These are phyloP conservation scores for Andricus grossulariae DNA, from an alignment of 1,140 invertebrate species.

Conservation along the genomic window DNA sequence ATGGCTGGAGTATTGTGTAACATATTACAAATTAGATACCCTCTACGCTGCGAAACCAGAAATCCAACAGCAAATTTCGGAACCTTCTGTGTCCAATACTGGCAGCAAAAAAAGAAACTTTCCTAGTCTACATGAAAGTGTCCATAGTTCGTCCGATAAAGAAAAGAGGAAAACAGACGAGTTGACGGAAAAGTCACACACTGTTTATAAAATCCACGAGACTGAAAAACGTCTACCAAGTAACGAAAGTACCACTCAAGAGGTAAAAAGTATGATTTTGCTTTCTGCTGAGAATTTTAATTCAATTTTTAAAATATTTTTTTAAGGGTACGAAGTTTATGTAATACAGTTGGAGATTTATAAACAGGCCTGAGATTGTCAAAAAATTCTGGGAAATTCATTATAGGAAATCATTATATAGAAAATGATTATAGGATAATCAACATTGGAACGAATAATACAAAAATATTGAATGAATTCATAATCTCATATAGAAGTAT, in stretches of 20 bases:
- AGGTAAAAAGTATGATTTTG: conserved; percentile 54
- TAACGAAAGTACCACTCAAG: conserved; percentile 64
- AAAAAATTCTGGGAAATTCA: too few relatives aligned
- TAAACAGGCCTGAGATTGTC: too few relatives aligned
- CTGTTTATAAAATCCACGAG: conserved; percentile 60
- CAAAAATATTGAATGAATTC: too few relatives aligned
- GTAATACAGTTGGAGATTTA: too few relatives aligned
- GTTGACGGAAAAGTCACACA: conserved; percentile 63
- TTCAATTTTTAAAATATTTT: conserved; percentile 45
- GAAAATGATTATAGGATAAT: too few relatives aligned
- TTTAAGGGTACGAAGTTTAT: conserved; percentile 33
- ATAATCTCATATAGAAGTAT: too few relatives aligned
- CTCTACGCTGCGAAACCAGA: conserved; percentile 48
- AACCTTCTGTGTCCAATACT: conserved; percentile 66
- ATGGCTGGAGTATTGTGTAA: conserved; percentile 79
- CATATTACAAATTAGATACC: conserved; percentile 62
- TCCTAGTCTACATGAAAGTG: conserved; percentile 71
- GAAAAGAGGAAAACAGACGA: conserved; percentile 66
- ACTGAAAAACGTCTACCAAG: conserved; percentile 66
- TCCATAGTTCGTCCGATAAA: conserved; percentile 72
- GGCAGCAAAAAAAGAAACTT: conserved; percentile 69
- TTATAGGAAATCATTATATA: too few relatives aligned
- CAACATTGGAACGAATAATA: too few relatives aligned
- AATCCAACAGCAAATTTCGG: conserved; percentile 56
- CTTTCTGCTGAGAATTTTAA: background rate